These are phyloP conservation scores for Rhopilema esculentum DNA, from an alignment of 30 jellyfish, hydroid and myxozoan genomes.

Conservation along the genomic window DNA sequence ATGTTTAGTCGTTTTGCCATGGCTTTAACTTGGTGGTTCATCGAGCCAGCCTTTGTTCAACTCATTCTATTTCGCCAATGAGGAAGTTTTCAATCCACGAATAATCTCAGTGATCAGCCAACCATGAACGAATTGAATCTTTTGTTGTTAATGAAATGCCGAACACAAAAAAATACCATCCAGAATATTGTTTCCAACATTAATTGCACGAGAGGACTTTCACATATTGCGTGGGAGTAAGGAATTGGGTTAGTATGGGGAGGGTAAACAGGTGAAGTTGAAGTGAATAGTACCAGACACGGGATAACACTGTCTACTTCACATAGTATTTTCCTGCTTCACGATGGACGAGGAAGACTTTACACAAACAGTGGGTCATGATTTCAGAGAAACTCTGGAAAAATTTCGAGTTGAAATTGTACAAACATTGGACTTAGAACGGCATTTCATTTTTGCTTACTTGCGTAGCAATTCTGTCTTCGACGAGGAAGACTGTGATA, in stretches of 20 bases:
- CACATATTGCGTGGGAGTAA: neutral
- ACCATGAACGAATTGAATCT: neutral
- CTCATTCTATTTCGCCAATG: neutral
- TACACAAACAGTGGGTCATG: neutral
- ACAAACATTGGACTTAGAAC: conserved; percentile 71
- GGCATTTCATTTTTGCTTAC: conserved; percentile 77
- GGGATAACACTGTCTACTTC: too few relatives aligned
- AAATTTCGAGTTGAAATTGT: conserved; percentile 77
- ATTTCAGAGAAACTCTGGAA: conserved; percentile 58
- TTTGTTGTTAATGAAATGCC: too few relatives aligned
- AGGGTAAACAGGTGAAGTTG: too few relatives aligned
- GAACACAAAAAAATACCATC: too few relatives aligned
- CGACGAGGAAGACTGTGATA: conserved; percentile 94
- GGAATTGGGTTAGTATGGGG: neutral
- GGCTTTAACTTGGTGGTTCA: neutral
- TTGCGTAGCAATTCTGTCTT: conserved; percentile 81
- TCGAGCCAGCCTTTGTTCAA: neutral
- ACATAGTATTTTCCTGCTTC: neutral
- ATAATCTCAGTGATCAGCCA: neutral
- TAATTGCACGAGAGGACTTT: neutral
- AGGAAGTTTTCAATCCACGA: too few relatives aligned
- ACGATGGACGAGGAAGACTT: conserved; percentile 16
- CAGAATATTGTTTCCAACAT: too few relatives aligned
- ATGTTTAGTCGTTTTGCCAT: too few relatives aligned
- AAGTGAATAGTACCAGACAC: too few relatives aligned